Percentiles rank a stretch among this genome's conserved stretches.
phyloP scores from a whole-genome alignment of 1,140 invertebrate species.

The Geopemphigus sp. region DNA sequence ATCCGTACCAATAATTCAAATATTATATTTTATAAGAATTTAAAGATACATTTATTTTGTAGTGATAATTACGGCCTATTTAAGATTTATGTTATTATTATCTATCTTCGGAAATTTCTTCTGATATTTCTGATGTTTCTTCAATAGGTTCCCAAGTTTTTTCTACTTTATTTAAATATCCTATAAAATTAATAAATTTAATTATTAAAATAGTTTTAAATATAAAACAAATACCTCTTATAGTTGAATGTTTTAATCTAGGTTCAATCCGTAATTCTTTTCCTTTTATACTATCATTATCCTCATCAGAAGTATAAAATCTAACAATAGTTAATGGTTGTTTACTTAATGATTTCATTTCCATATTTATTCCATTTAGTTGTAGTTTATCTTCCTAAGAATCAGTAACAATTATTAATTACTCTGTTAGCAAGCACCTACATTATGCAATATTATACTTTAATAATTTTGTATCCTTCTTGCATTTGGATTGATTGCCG shows the following conservation, averaged over 20 bases:
- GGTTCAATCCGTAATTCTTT: constrained; percentile 34
- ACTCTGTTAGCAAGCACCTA: not conserved
- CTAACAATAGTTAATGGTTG: constrained; percentile 12
- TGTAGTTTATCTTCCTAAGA: constrained; percentile 38
- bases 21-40: no score
- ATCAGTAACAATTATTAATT: not conserved
- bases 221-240: constrained; percentile 12
- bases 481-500: constrained; percentile 52
- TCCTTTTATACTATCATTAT: constrained; percentile 33
- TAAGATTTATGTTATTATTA: not conserved
- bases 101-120: constrained; percentile 20
- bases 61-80: no score
- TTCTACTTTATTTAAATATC: constrained; percentile 29
- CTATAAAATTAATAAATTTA: constrained; percentile 11
- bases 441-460: not conserved
- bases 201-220: not conserved
- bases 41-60: no score
- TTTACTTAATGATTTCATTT: constrained; percentile 38
- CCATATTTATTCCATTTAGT: constrained; percentile 40
- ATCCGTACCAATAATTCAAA: no score
- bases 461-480: constrained; percentile 48
- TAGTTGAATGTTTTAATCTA: constrained; percentile 33
- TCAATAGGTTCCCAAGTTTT: constrained; percentile 35
- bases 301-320: constrained; percentile 34
- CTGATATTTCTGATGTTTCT: constrained; percentile 35